Conservation (phyloP, 1,140 invertebrate species). For the Euwallacea fornicatus region DNA sequence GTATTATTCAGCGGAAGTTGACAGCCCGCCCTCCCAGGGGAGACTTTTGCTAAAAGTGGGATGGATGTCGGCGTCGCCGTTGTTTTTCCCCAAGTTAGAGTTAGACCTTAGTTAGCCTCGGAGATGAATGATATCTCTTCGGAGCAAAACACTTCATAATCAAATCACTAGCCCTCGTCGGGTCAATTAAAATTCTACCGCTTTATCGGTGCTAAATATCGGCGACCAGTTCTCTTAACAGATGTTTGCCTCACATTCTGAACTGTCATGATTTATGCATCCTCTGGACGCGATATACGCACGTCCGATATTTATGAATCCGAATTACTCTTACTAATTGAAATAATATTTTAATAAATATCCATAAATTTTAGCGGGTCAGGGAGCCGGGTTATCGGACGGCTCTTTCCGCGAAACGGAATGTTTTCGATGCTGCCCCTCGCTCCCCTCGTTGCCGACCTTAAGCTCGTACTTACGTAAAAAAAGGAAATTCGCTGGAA, state of each 20-base stretch:
- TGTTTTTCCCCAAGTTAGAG: not conserved
- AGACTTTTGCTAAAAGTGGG: conserved; percentile 19
- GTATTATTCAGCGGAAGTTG: conserved; percentile 44
- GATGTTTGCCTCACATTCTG: conserved; percentile 24
- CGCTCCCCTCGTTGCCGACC: too few species aligned
- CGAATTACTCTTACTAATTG: conserved; percentile 29
- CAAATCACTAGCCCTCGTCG: not conserved
- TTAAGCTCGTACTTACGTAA: too few species aligned
- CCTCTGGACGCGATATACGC: conserved; percentile 5
- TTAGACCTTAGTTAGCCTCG: not conserved
- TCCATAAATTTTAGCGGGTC: conserved; percentile 12
- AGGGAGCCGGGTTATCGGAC: conserved; percentile 1
- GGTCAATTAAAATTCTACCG: conserved; percentile 8
- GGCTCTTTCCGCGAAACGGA: not conserved
- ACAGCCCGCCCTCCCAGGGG: conserved; percentile 20
- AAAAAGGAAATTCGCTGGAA: too few species aligned
- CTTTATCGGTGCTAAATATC: conserved; percentile 4
- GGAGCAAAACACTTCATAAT: not conserved
- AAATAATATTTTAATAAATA: conserved; percentile 26
- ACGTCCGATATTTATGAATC: conserved; percentile 8
- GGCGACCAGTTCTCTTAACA: conserved; percentile 7
- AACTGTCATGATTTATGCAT: conserved; percentile 25
- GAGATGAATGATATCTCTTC: not conserved
- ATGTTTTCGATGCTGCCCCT: not conserved
- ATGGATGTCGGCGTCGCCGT: not conserved